Conservation (phyloP, 2,797 vertebrate species). For the Gymnothorax reevesii region DNA sequence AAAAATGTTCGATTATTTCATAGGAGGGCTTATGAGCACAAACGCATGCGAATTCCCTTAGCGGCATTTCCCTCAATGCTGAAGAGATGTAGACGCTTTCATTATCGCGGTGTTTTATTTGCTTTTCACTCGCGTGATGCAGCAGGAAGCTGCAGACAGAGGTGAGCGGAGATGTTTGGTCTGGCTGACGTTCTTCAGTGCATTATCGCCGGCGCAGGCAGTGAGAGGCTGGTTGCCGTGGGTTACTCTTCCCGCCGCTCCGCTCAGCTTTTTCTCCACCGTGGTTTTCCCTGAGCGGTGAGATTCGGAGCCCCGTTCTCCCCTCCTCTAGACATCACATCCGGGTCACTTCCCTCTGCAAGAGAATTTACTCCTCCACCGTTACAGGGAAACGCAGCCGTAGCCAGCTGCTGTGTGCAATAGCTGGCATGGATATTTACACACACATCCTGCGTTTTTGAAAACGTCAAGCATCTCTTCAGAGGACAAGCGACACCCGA, state of each 20-base stretch:
- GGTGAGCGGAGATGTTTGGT: not conserved
- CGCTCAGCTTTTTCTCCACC: slow-evolving; percentile 33
- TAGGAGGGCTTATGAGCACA: not conserved
- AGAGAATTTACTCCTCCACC: slow-evolving; percentile 59
- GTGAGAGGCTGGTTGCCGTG: slow-evolving; percentile 7
- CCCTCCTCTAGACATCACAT: slow-evolving; percentile 71
- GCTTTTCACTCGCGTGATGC: not conserved
- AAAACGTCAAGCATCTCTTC: slow-evolving; percentile 37
- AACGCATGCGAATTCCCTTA: not conserved
- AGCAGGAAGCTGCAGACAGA: not conserved
- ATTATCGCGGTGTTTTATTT: not conserved
- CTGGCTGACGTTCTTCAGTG: not conserved
- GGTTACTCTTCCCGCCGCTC: slow-evolving; percentile 20
- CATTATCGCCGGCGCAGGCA: not conserved
- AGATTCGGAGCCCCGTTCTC: slow-evolving; percentile 56
- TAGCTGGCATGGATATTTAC: slow-evolving; percentile 63
- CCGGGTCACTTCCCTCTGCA: slow-evolving; percentile 69
- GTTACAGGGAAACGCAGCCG: slow-evolving; percentile 53
- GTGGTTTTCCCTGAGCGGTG: slow-evolving; percentile 59
- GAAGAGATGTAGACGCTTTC: not conserved
- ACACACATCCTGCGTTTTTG: slow-evolving; percentile 48
- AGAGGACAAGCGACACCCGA: slow-evolving; percentile 24
- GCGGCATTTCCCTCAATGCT: not conserved
- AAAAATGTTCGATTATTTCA: not conserved
- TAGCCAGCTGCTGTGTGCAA: slow-evolving; percentile 65